Evolutionary conservation across 1,140 invertebrate species (phyloP).

Genomic region (Vollenhovia emeryi): DNA sequence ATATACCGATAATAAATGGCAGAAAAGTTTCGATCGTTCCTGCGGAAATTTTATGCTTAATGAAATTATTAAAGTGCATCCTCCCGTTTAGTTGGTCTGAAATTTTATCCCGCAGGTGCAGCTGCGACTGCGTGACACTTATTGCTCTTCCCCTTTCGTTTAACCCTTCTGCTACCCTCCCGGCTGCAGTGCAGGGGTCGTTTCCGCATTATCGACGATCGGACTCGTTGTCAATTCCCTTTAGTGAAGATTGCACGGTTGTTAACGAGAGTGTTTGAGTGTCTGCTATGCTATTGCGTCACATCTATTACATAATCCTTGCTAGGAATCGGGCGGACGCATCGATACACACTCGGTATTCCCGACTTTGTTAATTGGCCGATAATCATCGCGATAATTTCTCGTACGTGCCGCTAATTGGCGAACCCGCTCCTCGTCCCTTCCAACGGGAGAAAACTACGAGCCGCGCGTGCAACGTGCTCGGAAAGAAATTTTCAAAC

Average conservation of each 20-base stretch:
- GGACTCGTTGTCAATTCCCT: not conserved
- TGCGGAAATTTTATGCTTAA: not conserved
- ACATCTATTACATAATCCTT: not conserved
- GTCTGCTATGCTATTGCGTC: not conserved
- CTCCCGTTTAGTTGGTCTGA: not conserved
- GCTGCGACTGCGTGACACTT: not conserved
- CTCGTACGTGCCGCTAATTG: slow-evolving; percentile 44
- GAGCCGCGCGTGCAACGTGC: slow-evolving; percentile 4
- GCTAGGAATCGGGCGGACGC: not conserved
- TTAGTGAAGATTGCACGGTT: not conserved
- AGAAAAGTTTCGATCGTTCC: not conserved
- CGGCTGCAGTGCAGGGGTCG: not conserved
- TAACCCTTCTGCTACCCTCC: not conserved
- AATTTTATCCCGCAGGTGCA: not conserved
- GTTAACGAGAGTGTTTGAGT: not conserved
- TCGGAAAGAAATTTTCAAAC: slow-evolving; percentile 18
- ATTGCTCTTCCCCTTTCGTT: not conserved
- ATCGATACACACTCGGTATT: slow-evolving; percentile 12
- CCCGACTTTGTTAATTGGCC: slow-evolving; percentile 39
- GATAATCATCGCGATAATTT: slow-evolving; percentile 44
- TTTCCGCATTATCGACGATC: slow-evolving; percentile 15
- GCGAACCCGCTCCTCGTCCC: not conserved
- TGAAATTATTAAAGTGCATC: not conserved
- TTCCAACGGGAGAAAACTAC: slow-evolving; percentile 11
- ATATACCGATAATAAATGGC: not conserved